Base-by-base conservation (phyloP, 2,113 vertebrate genomes). In the Indicator indicator region DNA sequence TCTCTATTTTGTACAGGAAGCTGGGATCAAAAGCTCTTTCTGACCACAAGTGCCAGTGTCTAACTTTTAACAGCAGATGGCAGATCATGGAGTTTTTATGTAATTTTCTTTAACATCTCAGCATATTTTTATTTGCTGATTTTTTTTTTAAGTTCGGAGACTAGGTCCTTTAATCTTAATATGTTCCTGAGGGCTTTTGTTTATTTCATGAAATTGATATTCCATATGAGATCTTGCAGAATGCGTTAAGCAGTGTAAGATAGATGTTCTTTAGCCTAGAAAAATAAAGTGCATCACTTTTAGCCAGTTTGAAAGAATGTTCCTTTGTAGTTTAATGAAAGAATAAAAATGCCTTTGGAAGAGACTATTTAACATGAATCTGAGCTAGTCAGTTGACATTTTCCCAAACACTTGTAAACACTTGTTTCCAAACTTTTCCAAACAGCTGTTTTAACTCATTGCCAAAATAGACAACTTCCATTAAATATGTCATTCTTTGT, bases 21-120 rank as follows among this genome's bases (percentile, higher is more conserved):
- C 14, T 79, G 58, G 36, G 54, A 83, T 83, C 58, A 95, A 87
- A 94, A 83, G 5, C 4, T 50, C 26, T 72, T 86, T 73, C 69
- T 89, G 44, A 73, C 10, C 36, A 32, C 27, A 38, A 58, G 8
- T 75, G 52, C 30, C n/a, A 52, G 20, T 42, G 73, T 52, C 24
- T 78, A 68, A 82, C 69, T 73, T 93, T 75, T 79, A 79, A 63
- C 70, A 8, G 3, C 38, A 16, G 7, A 4, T 64, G 81, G 27
- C 20, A 75, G 87, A 75, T 36, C 16, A 78, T 68, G 48, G 5
- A 11, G 40, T 10, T 12, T 63, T 80, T 50, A 40, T 42, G 27
- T 62, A 54, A 63, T 68, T 71, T 89, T 77, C 42, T 30, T 87
- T 93, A 63, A 50, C 21, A 38, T 65, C 12, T 42, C 28, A 70